phyloP scores from a whole-genome alignment of 2,113 vertebrate species.

The Strigops habroptila region DNA sequence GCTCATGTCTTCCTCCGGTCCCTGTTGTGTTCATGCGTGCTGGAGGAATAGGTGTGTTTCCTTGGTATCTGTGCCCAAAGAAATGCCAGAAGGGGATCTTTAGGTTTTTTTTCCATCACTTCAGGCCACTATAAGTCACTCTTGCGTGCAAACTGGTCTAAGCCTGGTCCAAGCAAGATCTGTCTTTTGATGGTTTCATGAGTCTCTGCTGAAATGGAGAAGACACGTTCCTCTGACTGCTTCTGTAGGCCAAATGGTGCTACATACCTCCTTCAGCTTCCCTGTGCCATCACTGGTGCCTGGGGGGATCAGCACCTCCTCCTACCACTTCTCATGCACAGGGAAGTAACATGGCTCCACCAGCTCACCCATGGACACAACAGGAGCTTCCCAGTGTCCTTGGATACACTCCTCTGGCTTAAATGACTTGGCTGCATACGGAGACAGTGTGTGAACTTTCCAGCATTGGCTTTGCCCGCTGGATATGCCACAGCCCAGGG shows the following conservation, averaged over 20 bases:
- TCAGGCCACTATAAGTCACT: accelerated
- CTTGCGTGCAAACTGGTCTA: background rate
- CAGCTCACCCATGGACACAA: accelerated
- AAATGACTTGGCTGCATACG: background rate
- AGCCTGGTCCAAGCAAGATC: background rate
- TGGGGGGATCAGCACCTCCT: background rate
- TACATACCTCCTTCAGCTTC: background rate
- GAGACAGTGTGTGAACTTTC: background rate
- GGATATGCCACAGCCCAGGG: background rate
- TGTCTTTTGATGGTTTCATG: background rate
- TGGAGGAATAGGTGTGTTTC: background rate
- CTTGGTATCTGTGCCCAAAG: background rate
- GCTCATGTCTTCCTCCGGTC: background rate
- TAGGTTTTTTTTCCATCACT: background rate
- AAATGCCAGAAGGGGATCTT: background rate
- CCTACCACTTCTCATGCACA: accelerated
- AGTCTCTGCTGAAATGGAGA: background rate
- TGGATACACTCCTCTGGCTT: background rate
- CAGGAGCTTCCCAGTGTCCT: background rate
- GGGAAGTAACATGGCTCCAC: background rate
- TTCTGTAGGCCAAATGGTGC: background rate
- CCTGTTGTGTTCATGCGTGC: background rate
- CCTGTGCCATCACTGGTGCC: accelerated
- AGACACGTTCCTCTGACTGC: accelerated
- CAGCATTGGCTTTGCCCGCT: background rate